These are phyloP conservation scores for Sphenopsis melanotis DNA, from an alignment of 2,797 vertebrate genomes.

Conservation along the genomic window DNA sequence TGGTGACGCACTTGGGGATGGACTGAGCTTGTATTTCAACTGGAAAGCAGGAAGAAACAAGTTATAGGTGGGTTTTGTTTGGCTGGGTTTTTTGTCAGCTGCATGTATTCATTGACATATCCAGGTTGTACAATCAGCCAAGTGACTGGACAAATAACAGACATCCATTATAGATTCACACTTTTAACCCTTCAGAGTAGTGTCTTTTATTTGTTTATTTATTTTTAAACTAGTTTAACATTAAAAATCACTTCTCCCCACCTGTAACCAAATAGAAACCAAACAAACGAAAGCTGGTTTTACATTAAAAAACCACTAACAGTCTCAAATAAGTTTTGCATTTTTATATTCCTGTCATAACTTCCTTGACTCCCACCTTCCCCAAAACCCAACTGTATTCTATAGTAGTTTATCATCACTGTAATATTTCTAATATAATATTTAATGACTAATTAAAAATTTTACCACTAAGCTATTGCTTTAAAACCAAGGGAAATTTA, in stretches of 20 bases:
- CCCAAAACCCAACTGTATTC: neutral
- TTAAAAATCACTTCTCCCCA: conserved; percentile 40
- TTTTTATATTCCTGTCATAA: neutral
- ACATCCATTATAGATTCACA: neutral
- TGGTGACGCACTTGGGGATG: neutral
- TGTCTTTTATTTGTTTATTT: neutral
- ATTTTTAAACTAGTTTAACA: neutral
- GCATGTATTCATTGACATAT: neutral
- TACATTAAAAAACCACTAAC: neutral
- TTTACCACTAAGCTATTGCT: conserved; percentile 33
- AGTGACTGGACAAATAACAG: neutral
- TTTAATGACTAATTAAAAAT: conserved; percentile 64
- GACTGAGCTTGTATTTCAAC: neutral
- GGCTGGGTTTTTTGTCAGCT: neutral
- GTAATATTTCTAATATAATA: conserved; percentile 26
- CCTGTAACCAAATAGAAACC: conserved; percentile 22
- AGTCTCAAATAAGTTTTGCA: neutral
- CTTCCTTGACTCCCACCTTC: neutral
- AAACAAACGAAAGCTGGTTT: neutral
- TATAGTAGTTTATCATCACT: conserved; percentile 15
- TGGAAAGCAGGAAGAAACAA: conserved; percentile 50
- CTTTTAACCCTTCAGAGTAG: conserved; percentile 63
- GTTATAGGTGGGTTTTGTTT: conserved; percentile 32
- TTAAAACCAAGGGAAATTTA: conserved; percentile 65
- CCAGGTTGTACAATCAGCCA: neutral